A percentile compares a stretch with the other conserved stretches of the same genome.
Conservation (phyloP, 1,140 invertebrate genomes). For the Zaprionus kolodkinae region DNA sequence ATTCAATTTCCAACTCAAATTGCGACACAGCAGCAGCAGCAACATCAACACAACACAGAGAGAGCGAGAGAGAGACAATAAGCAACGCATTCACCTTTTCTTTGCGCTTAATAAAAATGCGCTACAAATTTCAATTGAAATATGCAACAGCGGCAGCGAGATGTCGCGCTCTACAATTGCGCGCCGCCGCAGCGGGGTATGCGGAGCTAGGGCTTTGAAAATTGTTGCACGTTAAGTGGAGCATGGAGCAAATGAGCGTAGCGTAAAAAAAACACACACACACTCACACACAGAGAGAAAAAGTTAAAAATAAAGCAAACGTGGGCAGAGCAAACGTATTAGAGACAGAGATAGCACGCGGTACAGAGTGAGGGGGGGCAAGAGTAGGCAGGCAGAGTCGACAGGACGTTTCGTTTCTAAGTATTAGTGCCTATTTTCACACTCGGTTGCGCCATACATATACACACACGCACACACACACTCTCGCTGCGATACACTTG, state of each 20-base stretch:
- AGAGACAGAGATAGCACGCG: constrained; percentile 19
- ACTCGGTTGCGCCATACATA: constrained; percentile 45
- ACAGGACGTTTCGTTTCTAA: constrained; percentile 57
- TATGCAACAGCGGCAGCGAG: constrained; percentile 54
- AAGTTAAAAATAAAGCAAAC: constrained; percentile 59
- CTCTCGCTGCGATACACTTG: constrained; percentile 34
- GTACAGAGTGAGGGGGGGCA: too few relatives aligned
- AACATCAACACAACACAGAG: constrained; percentile 27
- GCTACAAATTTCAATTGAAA: constrained; percentile 76
- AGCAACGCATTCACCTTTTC: constrained; percentile 35
- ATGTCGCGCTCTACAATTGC: constrained; percentile 40
- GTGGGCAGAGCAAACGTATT: constrained; percentile 22
- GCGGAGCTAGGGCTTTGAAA: constrained; percentile 43
- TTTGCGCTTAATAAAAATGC: constrained; percentile 69
- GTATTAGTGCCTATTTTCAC: constrained; percentile 57
- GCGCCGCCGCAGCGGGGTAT: constrained; percentile 23
- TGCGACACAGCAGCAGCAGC: constrained; percentile 12
- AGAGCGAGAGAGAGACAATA: constrained; percentile 35
- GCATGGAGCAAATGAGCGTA: constrained; percentile 61
- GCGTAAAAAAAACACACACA: constrained; percentile 45
- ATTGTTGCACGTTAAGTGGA: constrained; percentile 78
- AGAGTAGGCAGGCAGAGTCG: constrained; percentile 17
- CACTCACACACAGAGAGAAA: constrained; percentile 27
- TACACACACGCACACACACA: constrained; percentile 13
- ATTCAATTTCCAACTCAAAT: constrained; percentile 45